Evolutionary conservation across 2,888 invertebrate species (phyloP), one percentile per base, ranked within the genome.

Genomic region (Ichneumoninae sp.): DNA sequence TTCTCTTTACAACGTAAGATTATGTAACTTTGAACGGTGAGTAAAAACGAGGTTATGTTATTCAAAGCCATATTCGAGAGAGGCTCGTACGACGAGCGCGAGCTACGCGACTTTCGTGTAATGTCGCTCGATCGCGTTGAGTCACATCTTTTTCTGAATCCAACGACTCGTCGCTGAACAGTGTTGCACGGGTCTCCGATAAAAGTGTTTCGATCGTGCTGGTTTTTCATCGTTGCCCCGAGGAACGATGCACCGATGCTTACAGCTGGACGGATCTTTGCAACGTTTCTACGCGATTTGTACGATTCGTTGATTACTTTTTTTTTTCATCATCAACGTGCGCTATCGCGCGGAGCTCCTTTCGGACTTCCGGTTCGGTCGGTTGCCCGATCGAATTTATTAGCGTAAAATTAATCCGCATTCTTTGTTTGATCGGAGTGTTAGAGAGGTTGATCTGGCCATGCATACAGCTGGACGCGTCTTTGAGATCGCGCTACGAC

Each of bases 21-120:
- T 93, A 93, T 92, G 89, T 93, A 93, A 93, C 91, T 88, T 87
- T 87, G 83, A 88, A 89, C 88, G 90, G 89, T 88, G 88, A 92
- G 91, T 91, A 13, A 7, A 63, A 83, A 70, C 66, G 88, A 92
- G 92, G 92, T 92, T 92, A 92, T 92, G 92, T 92, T 92, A 88
- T 91, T 88, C 89, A 88, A 63, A 88, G 83, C 81, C 83, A 83
- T 85, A 88, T 83, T 87, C 78, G 71, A 50, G 63, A 30, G 63
- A 30, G 13, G 30, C 33, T 63, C 63, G 63, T 26, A 57, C 13
- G 26, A 22, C 8, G 54, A 44, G 8, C 50, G 52, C 36, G 8
- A 80, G 63, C 36, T 65, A 73, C 36, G 57, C 3, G 52, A 33
- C 63, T 63, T 63, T 63, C 30, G 63, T n/a, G 63, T 63, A 33